Conservation (phyloP, 2,888 invertebrate genomes). For the Leptarthrus brevirostris region DNA sequence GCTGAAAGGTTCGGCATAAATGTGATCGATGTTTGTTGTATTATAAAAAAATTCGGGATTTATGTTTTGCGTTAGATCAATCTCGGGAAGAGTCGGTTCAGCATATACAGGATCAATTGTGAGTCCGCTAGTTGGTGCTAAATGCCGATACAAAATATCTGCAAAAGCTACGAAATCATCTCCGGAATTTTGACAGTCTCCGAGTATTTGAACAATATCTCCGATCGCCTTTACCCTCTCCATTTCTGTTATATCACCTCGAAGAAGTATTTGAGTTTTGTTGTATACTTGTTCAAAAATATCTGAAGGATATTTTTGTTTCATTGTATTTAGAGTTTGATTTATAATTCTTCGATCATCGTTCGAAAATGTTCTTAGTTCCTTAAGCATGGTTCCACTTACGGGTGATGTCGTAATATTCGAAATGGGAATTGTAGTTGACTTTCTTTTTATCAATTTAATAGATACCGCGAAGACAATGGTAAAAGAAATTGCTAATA, state of each 20-base stretch:
- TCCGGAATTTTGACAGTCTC: slow-evolving; percentile 58
- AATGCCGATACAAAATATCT: slow-evolving; percentile 60
- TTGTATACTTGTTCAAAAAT: slow-evolving; percentile 59
- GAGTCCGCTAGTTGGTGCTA: slow-evolving; percentile 52
- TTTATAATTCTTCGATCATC: slow-evolving; percentile 60
- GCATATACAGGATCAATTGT: slow-evolving; percentile 59
- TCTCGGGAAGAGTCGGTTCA: slow-evolving; percentile 55
- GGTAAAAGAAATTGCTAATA: slow-evolving; percentile 51
- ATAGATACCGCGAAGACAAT: slow-evolving; percentile 54
- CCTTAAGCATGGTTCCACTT: slow-evolving; percentile 31
- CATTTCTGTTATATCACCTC: slow-evolving; percentile 58
- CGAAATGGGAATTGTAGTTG: slow-evolving; percentile 7
- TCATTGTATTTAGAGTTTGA: slow-evolving; percentile 59
- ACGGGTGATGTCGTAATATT: slow-evolving; percentile 16
- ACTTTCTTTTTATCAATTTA: slow-evolving; percentile 50
- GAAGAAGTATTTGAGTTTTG: slow-evolving; percentile 58
- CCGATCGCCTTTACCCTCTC: slow-evolving; percentile 60
- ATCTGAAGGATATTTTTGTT: slow-evolving; percentile 60
- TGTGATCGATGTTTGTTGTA: slow-evolving; percentile 58
- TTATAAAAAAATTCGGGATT: slow-evolving; percentile 32
- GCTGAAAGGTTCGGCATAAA: slow-evolving; percentile 63
- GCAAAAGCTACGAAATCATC: slow-evolving; percentile 61
- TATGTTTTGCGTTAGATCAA: neutral
- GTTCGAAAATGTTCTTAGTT: slow-evolving; percentile 56
- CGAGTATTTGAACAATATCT: slow-evolving; percentile 59